phyloP scores from a whole-genome alignment of 1,140 invertebrate genomes.

The Anthonomus grandis region DNA sequence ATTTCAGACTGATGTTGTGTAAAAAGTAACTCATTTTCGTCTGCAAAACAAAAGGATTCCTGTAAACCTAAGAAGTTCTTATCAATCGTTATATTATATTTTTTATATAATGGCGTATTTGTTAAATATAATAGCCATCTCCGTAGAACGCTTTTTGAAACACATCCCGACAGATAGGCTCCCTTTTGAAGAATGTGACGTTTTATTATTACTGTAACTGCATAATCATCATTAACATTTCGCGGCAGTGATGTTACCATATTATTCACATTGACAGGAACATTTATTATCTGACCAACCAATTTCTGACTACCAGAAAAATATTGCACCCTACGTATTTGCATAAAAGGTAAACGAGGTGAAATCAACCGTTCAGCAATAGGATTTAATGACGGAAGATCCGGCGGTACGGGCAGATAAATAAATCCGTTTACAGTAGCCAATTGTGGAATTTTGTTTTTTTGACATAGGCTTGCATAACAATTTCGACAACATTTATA shows the following conservation, averaged over 20 bases:
- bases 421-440: not conserved
- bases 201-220: slow-evolving; percentile 5
- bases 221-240: too few relatives aligned
- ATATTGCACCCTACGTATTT: too few relatives aligned
- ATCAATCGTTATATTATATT: slow-evolving; percentile 1
- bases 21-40: slow-evolving; percentile 2
- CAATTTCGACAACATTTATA: not conserved
- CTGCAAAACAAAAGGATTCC: not conserved
- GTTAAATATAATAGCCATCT: slow-evolving; percentile 7
- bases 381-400: too few relatives aligned
- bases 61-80: slow-evolving; percentile 3
- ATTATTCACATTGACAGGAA: too few relatives aligned
- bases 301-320: slow-evolving; percentile 2
- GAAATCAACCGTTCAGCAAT: too few relatives aligned
- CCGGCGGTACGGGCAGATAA: not conserved
- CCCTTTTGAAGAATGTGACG: slow-evolving; percentile 6
- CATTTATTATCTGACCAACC: slow-evolving; percentile 3
- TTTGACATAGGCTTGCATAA: not conserved
- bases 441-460: not conserved
- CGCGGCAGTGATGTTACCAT: slow-evolving; percentile 2
- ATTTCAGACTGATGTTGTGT: not conserved
- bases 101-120: too few relatives aligned
- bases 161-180: too few relatives aligned
- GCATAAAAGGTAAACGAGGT: too few relatives aligned
- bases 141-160: not conserved